phyloP scores from a whole-genome alignment of 2,113 vertebrate genomes.

The Glaucidium brasilianum region DNA sequence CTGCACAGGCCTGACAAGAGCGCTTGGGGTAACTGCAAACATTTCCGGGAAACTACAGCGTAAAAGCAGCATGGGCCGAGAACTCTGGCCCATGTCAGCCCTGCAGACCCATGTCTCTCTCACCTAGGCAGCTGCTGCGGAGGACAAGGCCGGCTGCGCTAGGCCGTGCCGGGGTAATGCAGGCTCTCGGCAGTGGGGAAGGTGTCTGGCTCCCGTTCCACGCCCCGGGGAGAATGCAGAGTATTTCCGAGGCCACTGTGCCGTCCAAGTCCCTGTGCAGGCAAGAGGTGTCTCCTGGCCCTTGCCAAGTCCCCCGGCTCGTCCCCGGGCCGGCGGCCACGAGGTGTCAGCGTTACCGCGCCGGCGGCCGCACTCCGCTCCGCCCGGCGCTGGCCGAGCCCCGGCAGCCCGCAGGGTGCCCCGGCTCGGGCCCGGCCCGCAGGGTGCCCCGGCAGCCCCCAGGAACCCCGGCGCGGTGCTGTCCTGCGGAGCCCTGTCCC shows the following conservation, averaged over 20 bases:
- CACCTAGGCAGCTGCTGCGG: background rate
- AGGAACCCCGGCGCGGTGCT: accelerated
- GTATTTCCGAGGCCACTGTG: accelerated
- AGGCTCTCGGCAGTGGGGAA: background rate
- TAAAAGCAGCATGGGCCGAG: accelerated
- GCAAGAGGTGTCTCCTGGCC: accelerated
- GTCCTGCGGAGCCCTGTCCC: background rate
- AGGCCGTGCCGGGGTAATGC: background rate
- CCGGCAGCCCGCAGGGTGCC: accelerated
- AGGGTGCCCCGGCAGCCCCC: accelerated
- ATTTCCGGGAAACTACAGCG: accelerated
- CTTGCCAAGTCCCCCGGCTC: background rate
- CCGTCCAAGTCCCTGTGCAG: background rate
- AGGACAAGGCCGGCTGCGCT: accelerated
- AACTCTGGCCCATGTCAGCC: background rate
- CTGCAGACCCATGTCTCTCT: background rate
- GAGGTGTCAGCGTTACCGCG: conserved; percentile 59
- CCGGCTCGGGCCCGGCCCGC: background rate
- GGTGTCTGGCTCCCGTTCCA: background rate
- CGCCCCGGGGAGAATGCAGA: accelerated
- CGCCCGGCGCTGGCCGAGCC: background rate
- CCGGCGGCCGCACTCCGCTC: background rate
- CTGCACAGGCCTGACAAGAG: accelerated
- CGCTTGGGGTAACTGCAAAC: accelerated
- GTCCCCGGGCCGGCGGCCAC: background rate